phyloP scores from a whole-genome alignment of 2,888 invertebrate species.

The Agrotis segetum region DNA sequence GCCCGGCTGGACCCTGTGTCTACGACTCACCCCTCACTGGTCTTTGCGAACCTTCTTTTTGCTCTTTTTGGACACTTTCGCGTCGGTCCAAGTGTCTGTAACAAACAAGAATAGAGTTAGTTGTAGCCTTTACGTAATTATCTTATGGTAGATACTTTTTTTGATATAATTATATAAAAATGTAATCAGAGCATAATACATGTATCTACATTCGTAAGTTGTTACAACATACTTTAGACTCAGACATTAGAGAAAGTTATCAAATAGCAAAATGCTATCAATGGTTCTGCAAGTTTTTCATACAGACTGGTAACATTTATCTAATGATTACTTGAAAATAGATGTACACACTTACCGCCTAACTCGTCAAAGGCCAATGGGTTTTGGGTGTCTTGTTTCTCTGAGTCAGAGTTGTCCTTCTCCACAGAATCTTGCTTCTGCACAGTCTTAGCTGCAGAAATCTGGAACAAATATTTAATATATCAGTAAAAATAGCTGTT shows the following conservation, averaged over 20 bases:
- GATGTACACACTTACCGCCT: constrained; percentile 78
- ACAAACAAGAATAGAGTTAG: constrained; percentile 46
- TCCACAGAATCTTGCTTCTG: constrained; percentile 79
- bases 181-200: constrained; percentile 6
- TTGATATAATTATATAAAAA: constrained; percentile 4
- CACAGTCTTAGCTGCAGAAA: constrained; percentile 75
- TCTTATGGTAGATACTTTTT: constrained; percentile 1
- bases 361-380: constrained; percentile 86
- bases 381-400: constrained; percentile 80
- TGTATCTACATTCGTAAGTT: not conserved
- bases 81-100: constrained; percentile 94
- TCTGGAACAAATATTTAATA: constrained; percentile 70
- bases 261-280: not conserved
- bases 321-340: not conserved
- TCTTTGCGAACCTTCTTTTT: constrained; percentile 95
- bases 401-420: constrained; percentile 82
- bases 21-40: constrained; percentile 89
- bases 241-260: constrained; percentile 2
- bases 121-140: constrained; percentile 24
- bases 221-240: not conserved
- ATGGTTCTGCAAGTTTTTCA: not conserved
- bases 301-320: not conserved
- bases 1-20: constrained; percentile 75
- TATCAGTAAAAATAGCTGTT: not conserved
- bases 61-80: constrained; percentile 93